Base-by-base conservation (phyloP, 2,113 vertebrate genomes). In the Xenopus borealis region DNA sequence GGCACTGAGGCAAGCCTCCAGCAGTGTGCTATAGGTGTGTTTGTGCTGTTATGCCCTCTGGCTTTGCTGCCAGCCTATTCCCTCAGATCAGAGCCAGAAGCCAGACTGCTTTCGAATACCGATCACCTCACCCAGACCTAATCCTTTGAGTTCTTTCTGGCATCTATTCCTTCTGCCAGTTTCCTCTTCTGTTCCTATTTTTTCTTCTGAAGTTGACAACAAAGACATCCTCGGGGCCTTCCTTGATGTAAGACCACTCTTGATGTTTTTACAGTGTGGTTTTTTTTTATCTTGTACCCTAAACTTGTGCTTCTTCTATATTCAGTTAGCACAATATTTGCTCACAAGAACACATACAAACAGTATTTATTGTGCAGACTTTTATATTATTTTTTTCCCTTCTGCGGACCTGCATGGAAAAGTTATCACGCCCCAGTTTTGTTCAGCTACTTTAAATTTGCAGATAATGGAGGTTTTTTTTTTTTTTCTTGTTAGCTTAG, bases 151-250 rank as follows among this genome's bases (percentile, higher is more conserved):
- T 97, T 97, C 94, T 93, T 93, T 95, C 96, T 98, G 96, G 97
- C 95, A 98, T 98, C 97, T 95, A 95, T 95, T 96, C 93, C 95
- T 97, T 98, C 96, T 98, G 96, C 96, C 95, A 96, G 96, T 94
- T 96, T 95, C 94, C 94, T 97, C 96, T 94, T 96, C 95, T 95
- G 96, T 96, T 96, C 92, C 96, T 95, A 95, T 96, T 95, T 97
- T 96, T 94, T 95, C 96, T 98, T 98, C 95, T 97, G 97, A 99
- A 99, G 97, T 99, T 98, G 97, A 99, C 97, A 98, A 99, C 97
- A 99, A 99, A 99, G 97, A 99, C 95, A 96, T 98, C 97, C 97
- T 99, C 95, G 90, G 96, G 96, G 96, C 94, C 95, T 92, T 96
- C 94, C 96, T 98, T 98, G 96, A 99, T 99, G 96, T 98, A 93